Evolutionary conservation across 2,888 invertebrate genomes (phyloP), one percentile per base, ranked within the genome.

Genomic region (Xanthostigma xanthostigma): DNA sequence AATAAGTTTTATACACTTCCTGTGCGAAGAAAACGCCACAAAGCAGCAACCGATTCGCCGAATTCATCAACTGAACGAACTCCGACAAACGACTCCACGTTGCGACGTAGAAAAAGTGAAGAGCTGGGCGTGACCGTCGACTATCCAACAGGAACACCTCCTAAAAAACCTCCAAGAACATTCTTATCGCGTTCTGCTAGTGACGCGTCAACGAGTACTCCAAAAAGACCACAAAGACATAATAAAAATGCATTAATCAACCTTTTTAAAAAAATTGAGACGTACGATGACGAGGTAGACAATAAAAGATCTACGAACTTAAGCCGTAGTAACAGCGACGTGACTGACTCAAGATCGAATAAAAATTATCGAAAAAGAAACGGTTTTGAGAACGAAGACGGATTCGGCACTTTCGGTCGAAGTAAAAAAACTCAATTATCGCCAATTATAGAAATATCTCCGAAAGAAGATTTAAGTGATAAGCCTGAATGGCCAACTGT

Each of bases 371-470:
- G 27, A 27, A 27, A 27, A 27, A 27, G 27, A 27, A 27, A 27
- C 27, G 27, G 27, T 27, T 27, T 27, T 27, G 27, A 27, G 5
- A 27, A 27, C 27, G 27, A 27, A 27, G 67, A 71, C 60, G 68
- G 71, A 57, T 70, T 75, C 49, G 76, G 76, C 43, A 77, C 75
- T 60, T 76, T 78, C 54, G 72, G 72, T 2, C 64, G 69, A 17
- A 66, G 69, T 54, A 76, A 75, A 54, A 81, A 82, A 59, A 71
- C 78, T 49, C 86, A 84, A 59, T 62, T 88, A 14, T 84, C 85
- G 9, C 87, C 87, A 1, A 87, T 88, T 45, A 85, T 86, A 54
- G 87, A 87, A 66, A 79, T 79, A 53, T 44, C 49, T 6, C 75
- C 81, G 10, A 83, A 79, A 12, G 72, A 79, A 53, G 82, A 82